Evolutionary conservation across 2,113 vertebrate species (phyloP).

Genomic region (Labeo catla): DNA sequence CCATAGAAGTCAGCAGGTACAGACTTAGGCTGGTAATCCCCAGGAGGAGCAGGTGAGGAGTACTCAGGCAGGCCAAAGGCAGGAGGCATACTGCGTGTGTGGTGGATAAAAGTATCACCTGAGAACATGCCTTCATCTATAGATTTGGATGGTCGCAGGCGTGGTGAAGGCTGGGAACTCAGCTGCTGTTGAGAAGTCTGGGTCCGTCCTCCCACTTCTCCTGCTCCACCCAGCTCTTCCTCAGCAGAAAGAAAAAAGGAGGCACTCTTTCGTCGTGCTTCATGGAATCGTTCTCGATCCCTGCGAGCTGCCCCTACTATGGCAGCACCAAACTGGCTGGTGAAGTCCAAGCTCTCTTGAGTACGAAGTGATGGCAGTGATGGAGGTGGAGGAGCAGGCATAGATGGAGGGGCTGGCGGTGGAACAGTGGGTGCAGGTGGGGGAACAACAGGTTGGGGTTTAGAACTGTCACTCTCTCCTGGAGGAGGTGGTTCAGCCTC

Average conservation of each 20-base stretch:
- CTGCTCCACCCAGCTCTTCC: slow-evolving; percentile 70
- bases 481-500: slow-evolving; percentile 79
- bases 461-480: slow-evolving; percentile 71
- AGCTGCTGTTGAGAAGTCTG: slow-evolving; percentile 70
- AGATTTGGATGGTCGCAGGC: slow-evolving; percentile 88
- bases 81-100: slow-evolving; percentile 81
- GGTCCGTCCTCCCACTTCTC: slow-evolving; percentile 66
- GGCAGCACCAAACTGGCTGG: slow-evolving; percentile 91
- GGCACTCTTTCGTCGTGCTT: slow-evolving; percentile 85
- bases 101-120: slow-evolving; percentile 85
- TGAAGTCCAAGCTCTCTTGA: slow-evolving; percentile 85
- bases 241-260: slow-evolving; percentile 93
- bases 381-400: slow-evolving; percentile 77
- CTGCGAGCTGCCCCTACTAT: slow-evolving; percentile 88
- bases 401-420: slow-evolving; percentile 81
- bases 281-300: slow-evolving; percentile 87
- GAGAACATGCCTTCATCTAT: slow-evolving; percentile 95
- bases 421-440: slow-evolving; percentile 83
- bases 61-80: slow-evolving; percentile 81
- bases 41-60: slow-evolving; percentile 67
- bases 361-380: slow-evolving; percentile 73
- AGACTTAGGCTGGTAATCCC: slow-evolving; percentile 80
- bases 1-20: slow-evolving; percentile 78
- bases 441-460: slow-evolving; percentile 71
- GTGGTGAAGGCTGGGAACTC: slow-evolving; percentile 69